Percentiles rank a stretch among this genome's conserved stretches.
phyloP scores from a whole-genome alignment of 2,113 vertebrate genomes.

The Ahaetulla prasina region DNA sequence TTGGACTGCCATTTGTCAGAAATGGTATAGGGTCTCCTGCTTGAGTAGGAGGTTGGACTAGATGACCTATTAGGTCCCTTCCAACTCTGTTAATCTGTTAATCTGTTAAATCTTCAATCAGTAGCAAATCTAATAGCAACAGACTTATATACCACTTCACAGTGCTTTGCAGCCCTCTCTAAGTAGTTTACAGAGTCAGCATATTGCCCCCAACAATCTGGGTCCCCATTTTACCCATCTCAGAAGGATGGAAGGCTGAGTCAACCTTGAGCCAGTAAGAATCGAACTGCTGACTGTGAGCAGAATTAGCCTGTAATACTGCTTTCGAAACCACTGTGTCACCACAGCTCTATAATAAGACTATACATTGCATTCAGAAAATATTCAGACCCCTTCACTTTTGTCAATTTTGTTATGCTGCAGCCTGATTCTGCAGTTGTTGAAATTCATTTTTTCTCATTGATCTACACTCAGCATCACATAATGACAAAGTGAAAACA shows the following conservation, averaged over 20 bases:
- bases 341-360: neutral
- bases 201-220: neutral
- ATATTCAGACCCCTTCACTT: neutral
- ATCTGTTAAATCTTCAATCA: neutral
- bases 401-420: neutral
- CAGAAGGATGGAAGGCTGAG: neutral
- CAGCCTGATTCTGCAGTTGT: neutral
- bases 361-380: neutral
- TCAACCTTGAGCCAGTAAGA: neutral
- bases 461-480: neutral
- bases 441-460: neutral
- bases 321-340: neutral
- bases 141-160: neutral
- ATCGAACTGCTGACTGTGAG: neutral
- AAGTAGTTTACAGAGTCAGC: neutral
- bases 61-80: too few relatives aligned
- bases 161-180: neutral
- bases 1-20: too few relatives aligned
- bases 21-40: too few relatives aligned
- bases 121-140: neutral
- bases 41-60: too few relatives aligned
- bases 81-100: too few relatives aligned
- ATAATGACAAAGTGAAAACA: neutral
- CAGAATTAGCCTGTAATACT: neutral
- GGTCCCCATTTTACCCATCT: neutral